phyloP scores from a whole-genome alignment of 2,888 invertebrate genomes.

The Heliconius aoede region DNA sequence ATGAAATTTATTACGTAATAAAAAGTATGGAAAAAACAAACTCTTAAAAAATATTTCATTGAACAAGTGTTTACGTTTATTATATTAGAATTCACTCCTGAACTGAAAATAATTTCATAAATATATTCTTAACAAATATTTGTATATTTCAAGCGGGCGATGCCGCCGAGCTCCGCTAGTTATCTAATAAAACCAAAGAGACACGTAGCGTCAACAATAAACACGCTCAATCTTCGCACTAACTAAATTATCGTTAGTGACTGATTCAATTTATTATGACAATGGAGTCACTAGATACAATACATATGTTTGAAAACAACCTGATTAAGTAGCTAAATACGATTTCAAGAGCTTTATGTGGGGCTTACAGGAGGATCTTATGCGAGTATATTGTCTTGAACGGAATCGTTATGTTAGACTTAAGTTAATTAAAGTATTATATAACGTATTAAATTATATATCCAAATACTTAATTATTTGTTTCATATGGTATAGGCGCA shows the following conservation, averaged over 20 bases:
- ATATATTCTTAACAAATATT: too few species aligned
- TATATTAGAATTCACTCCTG: too few species aligned
- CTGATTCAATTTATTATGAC: conserved; percentile 24
- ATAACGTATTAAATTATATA: neutral
- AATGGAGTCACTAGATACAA: neutral
- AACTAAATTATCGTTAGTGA: neutral
- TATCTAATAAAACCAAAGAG: neutral
- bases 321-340: conserved; percentile 6
- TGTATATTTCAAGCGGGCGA: too few species aligned
- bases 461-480: neutral
- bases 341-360: neutral
- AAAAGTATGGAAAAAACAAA: too few species aligned
- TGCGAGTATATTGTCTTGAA: neutral
- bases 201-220: neutral
- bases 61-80: too few species aligned
- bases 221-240: conserved; percentile 3
- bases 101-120: too few species aligned
- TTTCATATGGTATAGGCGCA: too few species aligned
- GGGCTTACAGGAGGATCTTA: conserved; percentile 5
- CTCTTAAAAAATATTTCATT: too few species aligned
- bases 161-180: too few species aligned
- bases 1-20: too few species aligned
- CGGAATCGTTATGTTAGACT: neutral
- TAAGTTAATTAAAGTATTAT: neutral
- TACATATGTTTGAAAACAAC: conserved; percentile 8